A percentile compares a stretch with the other conserved stretches of the same genome.
Evolutionary conservation across 1,140 invertebrate species (phyloP).

Genomic region (Leguminivora glycinivorella): DNA sequence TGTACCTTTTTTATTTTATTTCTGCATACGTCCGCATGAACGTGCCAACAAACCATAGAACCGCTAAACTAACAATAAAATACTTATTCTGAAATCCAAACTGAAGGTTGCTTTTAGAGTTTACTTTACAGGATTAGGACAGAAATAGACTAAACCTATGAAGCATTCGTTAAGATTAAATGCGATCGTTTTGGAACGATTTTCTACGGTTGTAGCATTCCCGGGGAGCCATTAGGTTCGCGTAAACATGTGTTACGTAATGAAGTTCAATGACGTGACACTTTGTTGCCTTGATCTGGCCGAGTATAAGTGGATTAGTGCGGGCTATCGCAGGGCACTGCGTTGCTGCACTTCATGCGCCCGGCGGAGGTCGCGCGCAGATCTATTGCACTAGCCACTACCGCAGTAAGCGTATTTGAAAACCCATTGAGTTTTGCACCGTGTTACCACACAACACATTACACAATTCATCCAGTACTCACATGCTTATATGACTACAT

Average conservation of each 20-base stretch:
- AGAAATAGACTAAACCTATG: constrained; percentile 16
- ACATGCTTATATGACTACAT: not conserved
- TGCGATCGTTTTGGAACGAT: constrained; percentile 18
- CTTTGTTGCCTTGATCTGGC: constrained; percentile 35
- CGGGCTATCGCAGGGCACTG: constrained; percentile 55
- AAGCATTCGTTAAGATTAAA: constrained; percentile 12
- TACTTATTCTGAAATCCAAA: not conserved
- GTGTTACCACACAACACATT: not conserved
- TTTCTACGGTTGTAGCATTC: constrained; percentile 21
- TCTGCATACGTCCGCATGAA: constrained; percentile 65
- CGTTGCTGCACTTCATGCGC: constrained; percentile 42
- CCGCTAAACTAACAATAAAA: constrained; percentile 56
- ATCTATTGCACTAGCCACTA: constrained; percentile 4
- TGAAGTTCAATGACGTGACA: constrained; percentile 56
- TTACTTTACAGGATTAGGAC: constrained; percentile 5
- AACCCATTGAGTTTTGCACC: not conserved
- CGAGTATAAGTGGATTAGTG: constrained; percentile 55
- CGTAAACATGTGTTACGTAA: constrained; percentile 39
- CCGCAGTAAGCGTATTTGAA: not conserved
- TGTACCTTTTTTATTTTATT: constrained; percentile 70
- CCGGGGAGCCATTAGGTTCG: constrained; percentile 15
- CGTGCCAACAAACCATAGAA: constrained; percentile 61
- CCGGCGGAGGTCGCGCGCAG: constrained; percentile 53
- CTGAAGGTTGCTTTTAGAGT: not conserved
- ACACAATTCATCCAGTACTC: not conserved